These are phyloP conservation scores for Lithobates sylvaticus DNA, from an alignment of 2,797 vertebrate species.

Conservation along the genomic window DNA sequence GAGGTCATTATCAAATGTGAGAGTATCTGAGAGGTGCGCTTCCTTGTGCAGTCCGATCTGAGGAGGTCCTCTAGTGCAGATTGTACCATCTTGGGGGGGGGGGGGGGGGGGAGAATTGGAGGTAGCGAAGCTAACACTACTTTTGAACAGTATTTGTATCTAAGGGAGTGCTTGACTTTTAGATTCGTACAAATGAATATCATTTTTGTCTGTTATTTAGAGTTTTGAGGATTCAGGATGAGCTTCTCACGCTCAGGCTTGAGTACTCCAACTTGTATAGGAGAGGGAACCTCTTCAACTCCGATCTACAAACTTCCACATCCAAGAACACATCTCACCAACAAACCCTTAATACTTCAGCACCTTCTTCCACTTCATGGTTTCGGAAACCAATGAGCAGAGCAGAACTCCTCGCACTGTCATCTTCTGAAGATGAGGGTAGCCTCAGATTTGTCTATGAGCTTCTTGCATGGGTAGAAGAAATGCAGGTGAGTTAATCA, in stretches of 20 bases:
- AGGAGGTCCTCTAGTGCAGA: no score
- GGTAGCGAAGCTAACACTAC: no score
- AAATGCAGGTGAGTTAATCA: slow-evolving; percentile 85
- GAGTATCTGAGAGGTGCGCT: no score
- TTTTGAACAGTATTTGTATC: no score
- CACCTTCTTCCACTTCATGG: slow-evolving; percentile 79
- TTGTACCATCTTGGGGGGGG: no score
- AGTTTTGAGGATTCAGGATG: slow-evolving; percentile 90
- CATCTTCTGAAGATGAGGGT: slow-evolving; percentile 95
- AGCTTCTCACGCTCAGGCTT: slow-evolving; percentile 91
- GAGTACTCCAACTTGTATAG: slow-evolving; percentile 95
- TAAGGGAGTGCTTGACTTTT: no score
- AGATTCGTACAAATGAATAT: neutral
- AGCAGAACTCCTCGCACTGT: slow-evolving; percentile 91
- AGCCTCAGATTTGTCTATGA: slow-evolving; percentile 96
- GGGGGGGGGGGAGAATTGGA: no score
- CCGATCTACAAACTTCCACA: slow-evolving; percentile 74
- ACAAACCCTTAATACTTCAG: slow-evolving; percentile 75
- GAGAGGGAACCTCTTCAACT: slow-evolving; percentile 88
- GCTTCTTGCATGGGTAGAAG: slow-evolving; percentile 97
- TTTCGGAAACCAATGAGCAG: slow-evolving; percentile 89
- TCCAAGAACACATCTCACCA: slow-evolving; percentile 70
- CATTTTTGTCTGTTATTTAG: slow-evolving; percentile 69
- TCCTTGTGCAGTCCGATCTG: no score
- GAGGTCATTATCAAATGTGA: no score